Conservation (phyloP, 2,888 invertebrate genomes). For the Eretmocerus hayati region DNA sequence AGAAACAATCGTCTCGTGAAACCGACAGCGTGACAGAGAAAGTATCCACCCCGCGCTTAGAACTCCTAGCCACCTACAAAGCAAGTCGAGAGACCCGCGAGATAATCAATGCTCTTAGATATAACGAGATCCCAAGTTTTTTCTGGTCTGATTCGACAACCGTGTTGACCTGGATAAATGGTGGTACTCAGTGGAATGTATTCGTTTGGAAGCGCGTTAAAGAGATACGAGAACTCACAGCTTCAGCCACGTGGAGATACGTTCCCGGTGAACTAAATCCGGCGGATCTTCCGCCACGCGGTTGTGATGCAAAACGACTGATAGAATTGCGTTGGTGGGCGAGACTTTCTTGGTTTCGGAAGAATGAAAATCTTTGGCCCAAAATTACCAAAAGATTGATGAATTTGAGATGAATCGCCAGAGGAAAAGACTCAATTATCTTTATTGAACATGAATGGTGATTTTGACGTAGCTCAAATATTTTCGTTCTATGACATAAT, state of each 20-base stretch:
- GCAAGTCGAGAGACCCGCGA: background rate
- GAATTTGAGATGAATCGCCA: too few species aligned
- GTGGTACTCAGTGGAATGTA: background rate
- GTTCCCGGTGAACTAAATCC: slow-evolving; percentile 32
- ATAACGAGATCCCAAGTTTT: slow-evolving; percentile 27
- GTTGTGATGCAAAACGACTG: slow-evolving; percentile 28
- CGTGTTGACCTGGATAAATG: background rate
- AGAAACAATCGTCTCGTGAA: too few species aligned
- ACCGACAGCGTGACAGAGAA: too few species aligned
- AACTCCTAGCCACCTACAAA: slow-evolving; percentile 25
- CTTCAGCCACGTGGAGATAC: slow-evolving; percentile 26
- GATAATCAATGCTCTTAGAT: slow-evolving; percentile 21
- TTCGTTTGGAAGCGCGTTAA: slow-evolving; percentile 11
- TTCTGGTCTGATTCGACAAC: background rate
- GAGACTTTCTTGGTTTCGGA: slow-evolving; percentile 29
- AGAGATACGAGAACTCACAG: background rate
- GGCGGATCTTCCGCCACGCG: slow-evolving; percentile 34
- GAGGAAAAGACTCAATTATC: too few species aligned
- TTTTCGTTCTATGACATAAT: slow-evolving; percentile 10
- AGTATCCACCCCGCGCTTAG: slow-evolving; percentile 3
- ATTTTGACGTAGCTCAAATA: background rate
- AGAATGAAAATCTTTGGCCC: slow-evolving; percentile 3
- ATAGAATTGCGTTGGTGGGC: slow-evolving; percentile 30
- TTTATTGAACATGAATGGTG: too few species aligned
- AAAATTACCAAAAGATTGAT: background rate